These are phyloP conservation scores for Ibycter americanus DNA, from an alignment of 2,797 vertebrate species.

Conservation along the genomic window DNA sequence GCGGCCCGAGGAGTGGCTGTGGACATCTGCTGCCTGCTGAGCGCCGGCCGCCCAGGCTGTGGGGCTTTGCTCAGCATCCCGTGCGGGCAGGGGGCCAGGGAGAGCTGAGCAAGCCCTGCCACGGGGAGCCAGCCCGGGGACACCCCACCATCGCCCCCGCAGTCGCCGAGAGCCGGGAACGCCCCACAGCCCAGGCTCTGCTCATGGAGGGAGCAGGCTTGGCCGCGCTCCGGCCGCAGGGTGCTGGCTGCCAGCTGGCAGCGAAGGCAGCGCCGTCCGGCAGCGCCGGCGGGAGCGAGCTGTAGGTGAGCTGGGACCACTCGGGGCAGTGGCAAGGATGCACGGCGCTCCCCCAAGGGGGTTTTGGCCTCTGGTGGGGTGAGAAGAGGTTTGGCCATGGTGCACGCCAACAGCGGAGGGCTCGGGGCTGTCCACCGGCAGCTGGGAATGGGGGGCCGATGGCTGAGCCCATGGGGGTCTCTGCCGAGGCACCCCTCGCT, in stretches of 20 bases:
- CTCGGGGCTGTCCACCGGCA: rapidly evolving
- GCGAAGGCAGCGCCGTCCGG: rapidly evolving
- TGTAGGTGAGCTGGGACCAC: background rate
- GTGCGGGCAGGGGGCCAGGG: background rate
- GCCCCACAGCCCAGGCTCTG: rapidly evolving
- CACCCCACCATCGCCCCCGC: background rate
- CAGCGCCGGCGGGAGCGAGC: background rate
- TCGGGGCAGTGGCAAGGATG: background rate
- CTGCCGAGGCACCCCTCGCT: rapidly evolving
- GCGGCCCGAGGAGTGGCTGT: rapidly evolving
- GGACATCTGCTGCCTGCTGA: background rate
- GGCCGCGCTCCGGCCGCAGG: rapidly evolving
- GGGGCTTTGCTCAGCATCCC: background rate
- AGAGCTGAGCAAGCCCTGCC: rapidly evolving
- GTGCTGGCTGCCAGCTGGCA: background rate
- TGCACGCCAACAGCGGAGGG: rapidly evolving
- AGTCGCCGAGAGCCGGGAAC: background rate
- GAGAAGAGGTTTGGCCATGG: background rate
- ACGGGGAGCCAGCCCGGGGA: background rate
- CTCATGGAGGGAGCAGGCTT: background rate
- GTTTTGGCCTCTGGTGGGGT: background rate
- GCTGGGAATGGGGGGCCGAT: rapidly evolving
- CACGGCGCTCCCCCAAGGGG: background rate
- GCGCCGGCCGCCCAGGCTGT: background rate
- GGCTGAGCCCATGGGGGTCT: background rate